Evolutionary conservation across 2,888 invertebrate genomes (phyloP).

Genomic region (Ophonus ardosiacus): DNA sequence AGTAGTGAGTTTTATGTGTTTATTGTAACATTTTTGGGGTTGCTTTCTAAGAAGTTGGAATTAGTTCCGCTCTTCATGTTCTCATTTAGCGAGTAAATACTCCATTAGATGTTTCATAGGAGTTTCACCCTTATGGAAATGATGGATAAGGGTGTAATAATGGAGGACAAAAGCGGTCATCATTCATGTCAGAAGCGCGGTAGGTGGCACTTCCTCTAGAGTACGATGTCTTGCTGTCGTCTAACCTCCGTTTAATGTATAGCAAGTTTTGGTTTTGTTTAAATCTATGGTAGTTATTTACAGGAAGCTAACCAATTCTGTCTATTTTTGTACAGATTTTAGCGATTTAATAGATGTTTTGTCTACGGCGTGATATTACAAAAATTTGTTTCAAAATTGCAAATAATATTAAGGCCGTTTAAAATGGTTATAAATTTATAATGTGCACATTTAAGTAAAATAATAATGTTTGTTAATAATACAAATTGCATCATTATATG

Average conservation of each 20-base stretch:
- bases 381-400: too few relatives aligned
- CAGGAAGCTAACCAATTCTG: not conserved
- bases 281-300: slow-evolving; percentile 34
- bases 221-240: slow-evolving; percentile 39
- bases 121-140: slow-evolving; percentile 1
- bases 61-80: slow-evolving; percentile 57
- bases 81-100: slow-evolving; percentile 61
- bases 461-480: too few relatives aligned
- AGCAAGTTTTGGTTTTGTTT: slow-evolving; percentile 38
- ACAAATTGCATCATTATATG: too few relatives aligned
- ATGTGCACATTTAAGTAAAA: too few relatives aligned
- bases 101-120: slow-evolving; percentile 25
- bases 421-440: too few relatives aligned
- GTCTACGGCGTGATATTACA: too few relatives aligned
- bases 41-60: slow-evolving; percentile 51
- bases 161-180: slow-evolving; percentile 68
- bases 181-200: slow-evolving; percentile 73
- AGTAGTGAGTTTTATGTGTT: not conserved
- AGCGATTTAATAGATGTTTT: too few relatives aligned
- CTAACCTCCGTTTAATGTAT: slow-evolving; percentile 32
- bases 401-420: too few relatives aligned
- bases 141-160: not conserved
- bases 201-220: slow-evolving; percentile 71
- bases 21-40: slow-evolving; percentile 49
- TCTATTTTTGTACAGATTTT: too few relatives aligned